Evolutionary conservation across 2,888 invertebrate genomes (phyloP).

Genomic region (Trichogramma dendrolimi): DNA sequence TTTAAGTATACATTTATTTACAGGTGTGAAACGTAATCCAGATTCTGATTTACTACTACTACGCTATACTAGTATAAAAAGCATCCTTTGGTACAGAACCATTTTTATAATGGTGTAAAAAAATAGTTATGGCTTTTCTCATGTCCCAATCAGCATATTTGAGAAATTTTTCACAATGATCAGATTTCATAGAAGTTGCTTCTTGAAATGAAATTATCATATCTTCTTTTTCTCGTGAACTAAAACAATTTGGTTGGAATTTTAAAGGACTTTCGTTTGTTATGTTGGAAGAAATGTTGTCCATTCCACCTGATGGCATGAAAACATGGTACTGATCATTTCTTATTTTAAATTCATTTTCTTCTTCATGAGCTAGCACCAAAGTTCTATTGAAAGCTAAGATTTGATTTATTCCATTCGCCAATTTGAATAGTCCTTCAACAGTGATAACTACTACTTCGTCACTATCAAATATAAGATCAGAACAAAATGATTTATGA

Average conservation of each 20-base stretch:
- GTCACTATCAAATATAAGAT: slow-evolving; percentile 37
- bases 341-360: slow-evolving; percentile 59
- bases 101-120: slow-evolving; percentile 35
- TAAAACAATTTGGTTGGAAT: slow-evolving; percentile 29
- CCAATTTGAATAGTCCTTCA: slow-evolving; percentile 57
- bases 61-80: not conserved
- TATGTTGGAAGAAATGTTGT: slow-evolving; percentile 27
- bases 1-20: too few relatives aligned
- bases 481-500: slow-evolving; percentile 51
- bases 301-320: slow-evolving; percentile 28
- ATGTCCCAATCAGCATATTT: slow-evolving; percentile 37
- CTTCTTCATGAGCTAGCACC: slow-evolving; percentile 53
- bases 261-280: slow-evolving; percentile 25
- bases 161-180: slow-evolving; percentile 35
- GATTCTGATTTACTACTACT: too few relatives aligned
- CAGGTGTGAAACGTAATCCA: too few relatives aligned
- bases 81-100: slow-evolving; percentile 18
- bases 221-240: slow-evolving; percentile 34
- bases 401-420: slow-evolving; percentile 38
- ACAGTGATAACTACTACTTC: slow-evolving; percentile 51
- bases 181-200: slow-evolving; percentile 36
- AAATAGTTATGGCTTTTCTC: slow-evolving; percentile 35
- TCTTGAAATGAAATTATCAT: slow-evolving; percentile 32
- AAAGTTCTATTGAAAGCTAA: slow-evolving; percentile 61
- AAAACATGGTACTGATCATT: slow-evolving; percentile 65